A percentile compares a stretch with the other conserved stretches of the same genome.
Evolutionary conservation across 2,797 vertebrate genomes (phyloP).

Genomic region (Thripadectes ignobilis): DNA sequence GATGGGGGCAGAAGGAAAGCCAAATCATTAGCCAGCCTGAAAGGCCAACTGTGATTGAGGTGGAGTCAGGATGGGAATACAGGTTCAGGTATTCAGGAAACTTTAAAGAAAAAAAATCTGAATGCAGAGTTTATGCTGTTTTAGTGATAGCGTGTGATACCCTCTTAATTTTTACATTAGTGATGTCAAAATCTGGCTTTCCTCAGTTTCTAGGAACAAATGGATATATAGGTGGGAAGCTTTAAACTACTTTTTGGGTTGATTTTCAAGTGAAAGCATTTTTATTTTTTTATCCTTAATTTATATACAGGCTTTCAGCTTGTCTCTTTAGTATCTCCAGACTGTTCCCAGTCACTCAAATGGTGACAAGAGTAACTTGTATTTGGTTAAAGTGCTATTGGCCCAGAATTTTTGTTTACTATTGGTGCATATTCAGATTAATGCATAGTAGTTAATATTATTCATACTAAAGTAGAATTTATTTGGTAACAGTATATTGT

Average conservation of each 20-base stretch:
- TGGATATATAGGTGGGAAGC: background rate
- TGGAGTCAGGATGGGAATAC: background rate
- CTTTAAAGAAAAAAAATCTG: background rate
- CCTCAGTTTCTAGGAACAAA: background rate
- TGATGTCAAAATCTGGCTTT: background rate
- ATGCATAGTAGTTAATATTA: background rate
- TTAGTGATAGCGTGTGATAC: background rate
- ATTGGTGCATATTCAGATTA: background rate
- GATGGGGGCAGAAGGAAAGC: background rate
- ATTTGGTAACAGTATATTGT: background rate
- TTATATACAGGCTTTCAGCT: background rate
- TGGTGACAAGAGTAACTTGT: background rate
- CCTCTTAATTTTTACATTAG: background rate
- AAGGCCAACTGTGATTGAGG: background rate
- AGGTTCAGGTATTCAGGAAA: background rate
- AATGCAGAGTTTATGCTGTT: background rate
- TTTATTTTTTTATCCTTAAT: background rate
- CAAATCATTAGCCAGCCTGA: rapidly evolving
- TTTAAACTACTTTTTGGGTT: background rate
- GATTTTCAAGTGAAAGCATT: background rate
- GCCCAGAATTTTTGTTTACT: background rate
- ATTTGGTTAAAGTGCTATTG: background rate
- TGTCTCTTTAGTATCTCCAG: background rate
- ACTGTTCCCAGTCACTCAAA: background rate
- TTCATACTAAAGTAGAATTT: background rate